These are phyloP conservation scores for Dufourea novaeangliae DNA, from an alignment of 1,140 invertebrate genomes.

Conservation along the genomic window DNA sequence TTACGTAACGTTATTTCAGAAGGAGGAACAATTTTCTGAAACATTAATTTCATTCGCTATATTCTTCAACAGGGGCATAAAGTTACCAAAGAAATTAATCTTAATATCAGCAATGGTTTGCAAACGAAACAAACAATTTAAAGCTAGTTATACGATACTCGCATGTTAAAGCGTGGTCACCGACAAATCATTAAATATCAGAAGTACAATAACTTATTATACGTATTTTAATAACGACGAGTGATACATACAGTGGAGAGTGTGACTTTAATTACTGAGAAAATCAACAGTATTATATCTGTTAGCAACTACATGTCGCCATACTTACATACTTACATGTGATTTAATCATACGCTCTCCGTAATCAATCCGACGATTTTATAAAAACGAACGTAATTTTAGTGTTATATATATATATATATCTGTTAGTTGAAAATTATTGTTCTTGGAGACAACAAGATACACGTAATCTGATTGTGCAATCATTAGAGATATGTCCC, in stretches of 20 bases:
- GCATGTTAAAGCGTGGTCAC: conserved; percentile 28
- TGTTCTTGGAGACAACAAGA: conserved; percentile 19
- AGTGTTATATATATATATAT: conserved; percentile 3
- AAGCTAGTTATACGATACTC: conserved; percentile 40
- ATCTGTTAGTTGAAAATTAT: conserved; percentile 27
- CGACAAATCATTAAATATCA: conserved; percentile 52
- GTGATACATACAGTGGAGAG: conserved; percentile 17
- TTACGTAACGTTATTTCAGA: conserved; percentile 6
- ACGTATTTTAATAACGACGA: conserved; percentile 48
- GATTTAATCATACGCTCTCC: background rate
- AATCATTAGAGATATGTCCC: conserved; percentile 14
- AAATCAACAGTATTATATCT: conserved; percentile 56
- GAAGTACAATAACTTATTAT: conserved; percentile 60
- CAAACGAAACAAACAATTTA: conserved; percentile 31
- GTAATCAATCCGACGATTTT: conserved; percentile 22
- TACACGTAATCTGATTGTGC: conserved; percentile 7
- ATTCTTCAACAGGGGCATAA: background rate
- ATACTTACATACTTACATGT: conserved; percentile 27
- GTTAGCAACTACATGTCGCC: background rate
- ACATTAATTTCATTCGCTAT: conserved; percentile 1
- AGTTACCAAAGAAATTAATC: background rate
- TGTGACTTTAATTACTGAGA: conserved; percentile 27
- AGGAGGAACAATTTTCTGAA: background rate
- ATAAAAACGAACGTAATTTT: conserved; percentile 1
- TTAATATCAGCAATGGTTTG: conserved; percentile 24